Evolutionary conservation across 2,113 vertebrate genomes (phyloP).

Genomic region (Petaurus breviceps): DNA sequence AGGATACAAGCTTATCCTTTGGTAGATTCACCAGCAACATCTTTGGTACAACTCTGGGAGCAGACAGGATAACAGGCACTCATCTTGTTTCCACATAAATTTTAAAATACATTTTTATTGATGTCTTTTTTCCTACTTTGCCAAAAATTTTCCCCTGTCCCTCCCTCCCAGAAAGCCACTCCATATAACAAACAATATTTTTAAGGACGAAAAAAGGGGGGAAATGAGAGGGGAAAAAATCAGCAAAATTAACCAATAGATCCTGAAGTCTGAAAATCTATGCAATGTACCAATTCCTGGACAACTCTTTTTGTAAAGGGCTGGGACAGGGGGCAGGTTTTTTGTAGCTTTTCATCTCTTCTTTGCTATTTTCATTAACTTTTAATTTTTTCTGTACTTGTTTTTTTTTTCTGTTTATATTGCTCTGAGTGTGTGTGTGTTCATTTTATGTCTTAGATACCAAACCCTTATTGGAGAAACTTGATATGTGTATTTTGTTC

Average conservation of each 20-base stretch:
- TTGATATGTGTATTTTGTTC: not conserved
- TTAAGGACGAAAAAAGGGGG: not conserved
- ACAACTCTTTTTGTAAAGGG: not conserved
- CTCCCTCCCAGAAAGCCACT: not conserved
- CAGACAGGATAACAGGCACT: not conserved
- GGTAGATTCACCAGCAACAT: not conserved
- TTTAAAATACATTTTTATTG: not conserved
- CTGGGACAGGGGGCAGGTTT: too few species aligned
- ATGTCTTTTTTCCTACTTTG: not conserved
- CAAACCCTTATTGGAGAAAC: not conserved
- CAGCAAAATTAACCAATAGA: not conserved
- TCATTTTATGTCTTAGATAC: not conserved
- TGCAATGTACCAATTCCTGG: not conserved
- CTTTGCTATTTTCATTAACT: not conserved
- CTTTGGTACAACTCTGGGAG: not conserved
- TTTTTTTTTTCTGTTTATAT: not conserved
- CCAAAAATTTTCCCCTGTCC: not conserved
- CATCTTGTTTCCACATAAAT: not conserved
- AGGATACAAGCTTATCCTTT: not conserved
- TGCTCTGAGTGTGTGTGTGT: not conserved
- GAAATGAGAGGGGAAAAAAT: not conserved
- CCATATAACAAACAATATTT: not conserved
- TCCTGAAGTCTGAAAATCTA: not conserved
- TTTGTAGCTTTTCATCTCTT: not conserved
- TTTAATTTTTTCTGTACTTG: not conserved